Conservation (phyloP, 2,113 vertebrate species). For the Rhegmatorhina hoffmannsi region DNA sequence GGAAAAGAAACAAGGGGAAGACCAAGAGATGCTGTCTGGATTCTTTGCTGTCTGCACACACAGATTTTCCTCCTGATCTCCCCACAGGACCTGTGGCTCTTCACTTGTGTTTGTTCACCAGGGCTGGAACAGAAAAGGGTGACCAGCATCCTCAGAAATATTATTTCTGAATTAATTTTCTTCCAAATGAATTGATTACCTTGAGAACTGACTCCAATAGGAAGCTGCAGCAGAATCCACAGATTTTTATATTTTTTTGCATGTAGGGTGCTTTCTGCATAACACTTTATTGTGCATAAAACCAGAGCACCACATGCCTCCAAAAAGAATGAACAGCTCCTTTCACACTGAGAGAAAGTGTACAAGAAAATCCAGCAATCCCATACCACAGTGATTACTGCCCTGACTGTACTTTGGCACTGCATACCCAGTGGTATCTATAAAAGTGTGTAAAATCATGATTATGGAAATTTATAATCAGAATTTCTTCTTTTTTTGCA, state of each 20-base stretch:
- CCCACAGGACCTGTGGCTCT: background rate
- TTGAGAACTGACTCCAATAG: background rate
- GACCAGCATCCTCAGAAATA: background rate
- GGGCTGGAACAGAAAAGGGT: background rate
- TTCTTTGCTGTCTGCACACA: constrained; percentile 38
- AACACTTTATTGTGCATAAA: background rate
- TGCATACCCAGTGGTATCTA: background rate
- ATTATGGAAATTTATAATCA: background rate
- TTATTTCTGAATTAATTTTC: background rate
- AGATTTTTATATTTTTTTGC: background rate
- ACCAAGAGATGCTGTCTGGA: constrained; percentile 39
- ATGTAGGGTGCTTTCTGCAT: background rate
- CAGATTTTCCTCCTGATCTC: background rate
- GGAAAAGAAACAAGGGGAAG: constrained; percentile 17
- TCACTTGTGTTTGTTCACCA: background rate
- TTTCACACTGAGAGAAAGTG: background rate
- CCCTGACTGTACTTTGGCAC: background rate
- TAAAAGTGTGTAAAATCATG: background rate
- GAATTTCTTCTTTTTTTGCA: background rate
- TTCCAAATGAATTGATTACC: background rate
- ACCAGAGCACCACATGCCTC: background rate
- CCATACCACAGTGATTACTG: background rate
- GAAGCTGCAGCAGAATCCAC: background rate
- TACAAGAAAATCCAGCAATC: background rate
- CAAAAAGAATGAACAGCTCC: background rate